phyloP scores from a whole-genome alignment of 2,888 invertebrate species.

The Rhorus exstirpatorius region DNA sequence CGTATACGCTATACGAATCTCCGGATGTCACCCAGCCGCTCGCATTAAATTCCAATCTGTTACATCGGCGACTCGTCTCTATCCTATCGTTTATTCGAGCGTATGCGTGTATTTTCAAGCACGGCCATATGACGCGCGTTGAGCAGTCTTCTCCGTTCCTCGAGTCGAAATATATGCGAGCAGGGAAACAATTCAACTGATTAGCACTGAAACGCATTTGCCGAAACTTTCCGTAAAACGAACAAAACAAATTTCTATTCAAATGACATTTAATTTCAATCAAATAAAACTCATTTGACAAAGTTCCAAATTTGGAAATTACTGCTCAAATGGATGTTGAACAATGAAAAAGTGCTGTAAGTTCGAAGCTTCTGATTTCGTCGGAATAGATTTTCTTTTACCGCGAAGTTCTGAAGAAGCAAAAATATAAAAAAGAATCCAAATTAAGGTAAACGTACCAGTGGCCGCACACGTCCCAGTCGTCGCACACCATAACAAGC shows the following conservation, averaged over 20 bases:
- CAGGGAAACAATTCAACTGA: constrained; percentile 74
- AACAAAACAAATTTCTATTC: background rate
- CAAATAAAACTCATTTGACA: background rate
- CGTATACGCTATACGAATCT: constrained; percentile 40
- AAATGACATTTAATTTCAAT: background rate
- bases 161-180: constrained; percentile 44
- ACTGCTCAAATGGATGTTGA: background rate
- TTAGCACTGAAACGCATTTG: constrained; percentile 71
- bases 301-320: background rate
- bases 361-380: too few species aligned
- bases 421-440: too few species aligned
- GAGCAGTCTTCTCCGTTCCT: constrained; percentile 38
- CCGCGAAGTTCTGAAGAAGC: too few species aligned
- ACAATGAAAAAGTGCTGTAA: background rate
- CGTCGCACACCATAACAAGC: too few species aligned
- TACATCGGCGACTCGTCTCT: constrained; percentile 79
- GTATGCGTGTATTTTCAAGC: constrained; percentile 58
- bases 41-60: constrained; percentile 86
- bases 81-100: constrained; percentile 48
- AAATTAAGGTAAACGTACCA: too few species aligned
- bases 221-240: background rate
- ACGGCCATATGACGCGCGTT: constrained; percentile 61
- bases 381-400: too few species aligned
- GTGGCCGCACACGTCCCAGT: too few species aligned
- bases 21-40: constrained; percentile 76